Percentiles rank a stretch among this genome's conserved stretches.
Conservation (phyloP, 2,888 invertebrate species). For the Cartodere bifasciata region DNA sequence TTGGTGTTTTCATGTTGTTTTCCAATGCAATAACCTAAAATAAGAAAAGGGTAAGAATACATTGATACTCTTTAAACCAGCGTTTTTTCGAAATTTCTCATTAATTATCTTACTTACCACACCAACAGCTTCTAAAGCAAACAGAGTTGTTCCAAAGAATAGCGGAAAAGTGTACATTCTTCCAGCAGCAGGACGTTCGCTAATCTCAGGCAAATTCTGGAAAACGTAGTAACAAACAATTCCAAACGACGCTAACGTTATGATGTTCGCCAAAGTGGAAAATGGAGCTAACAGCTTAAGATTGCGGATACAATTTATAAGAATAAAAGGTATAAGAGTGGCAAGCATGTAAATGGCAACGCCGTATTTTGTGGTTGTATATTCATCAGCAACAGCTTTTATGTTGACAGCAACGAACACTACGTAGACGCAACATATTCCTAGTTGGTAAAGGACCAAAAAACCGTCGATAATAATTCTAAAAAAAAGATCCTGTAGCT, state of each 20-base stretch:
- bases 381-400: conserved; percentile 27
- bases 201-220: conserved; percentile 51
- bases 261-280: conserved; percentile 76
- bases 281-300: conserved; percentile 81
- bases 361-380: conserved; percentile 17
- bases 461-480: conserved; percentile 51
- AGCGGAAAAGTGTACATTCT: conserved; percentile 63
- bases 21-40: conserved; percentile 77
- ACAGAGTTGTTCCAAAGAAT: conserved; percentile 92
- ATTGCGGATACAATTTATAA: conserved; percentile 73
- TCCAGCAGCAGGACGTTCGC: conserved; percentile 51
- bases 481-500: too few species aligned
- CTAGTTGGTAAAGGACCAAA: conserved; percentile 71
- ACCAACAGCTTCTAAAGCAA: conserved; percentile 91
- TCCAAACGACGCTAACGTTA: conserved; percentile 71
- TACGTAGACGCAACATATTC: conserved; percentile 79
- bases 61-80: neutral
- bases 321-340: conserved; percentile 48
- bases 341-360: conserved; percentile 26
- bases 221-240: conserved; percentile 81
- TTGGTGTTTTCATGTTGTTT: conserved; percentile 79
- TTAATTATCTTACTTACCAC: conserved; percentile 57
- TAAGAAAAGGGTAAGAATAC: conserved; percentile 1
- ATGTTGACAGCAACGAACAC: conserved; percentile 31
- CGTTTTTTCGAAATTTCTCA: neutral